Evolutionary conservation across 2,888 invertebrate species (phyloP), one percentile per base, ranked within the genome.

Genomic region (Drosophila anomalata): DNA sequence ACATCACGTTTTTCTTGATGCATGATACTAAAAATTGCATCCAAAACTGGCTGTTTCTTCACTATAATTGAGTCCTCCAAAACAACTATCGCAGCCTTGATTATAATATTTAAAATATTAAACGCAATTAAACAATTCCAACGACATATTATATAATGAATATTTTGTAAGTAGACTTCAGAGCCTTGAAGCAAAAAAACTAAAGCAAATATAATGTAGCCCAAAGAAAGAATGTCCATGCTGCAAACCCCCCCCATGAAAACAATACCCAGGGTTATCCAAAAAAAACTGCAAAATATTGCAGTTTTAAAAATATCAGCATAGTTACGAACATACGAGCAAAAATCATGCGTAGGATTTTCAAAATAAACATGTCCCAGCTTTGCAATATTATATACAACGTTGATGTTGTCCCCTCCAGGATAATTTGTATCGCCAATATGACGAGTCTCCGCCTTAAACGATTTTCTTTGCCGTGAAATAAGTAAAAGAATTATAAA

Each of bases 111-210:
- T 14, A 94, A 91, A 29, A 98, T 96, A 91, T 97, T 98, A 93
- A 98, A 99, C 1, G 95, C 95, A 20, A 99, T 92, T 7, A 99
- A 91, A 89, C 95, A 94, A 69, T 97, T 97, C 99, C 99, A 99
- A 92, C 95, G 90, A 90, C 94, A 94, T 11, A 97, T 92, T 73
- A 98, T 97, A 52, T 94, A 94, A 24, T 94, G 93, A 69, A 98
- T 95, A 0, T 98, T 98, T 87, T 97, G 94, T 42, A 99, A 93
- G 90, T 99, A 98, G 89, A 99, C 96, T 90, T 99, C 99, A 51
- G 98, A 97, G 39, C 99, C 99, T 92, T 97, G 97, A 98, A 99
- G 99, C 47, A 99, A 94, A 92, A 99, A 98, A 79, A 97, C 94
- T 92, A 99, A 98, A 0, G 99, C 97, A 8, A 98, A 97, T 57